A percentile compares a stretch with the other conserved stretches of the same genome.
Evolutionary conservation across 1,140 invertebrate genomes (phyloP).

Genomic region (Mercenaria mercenaria): DNA sequence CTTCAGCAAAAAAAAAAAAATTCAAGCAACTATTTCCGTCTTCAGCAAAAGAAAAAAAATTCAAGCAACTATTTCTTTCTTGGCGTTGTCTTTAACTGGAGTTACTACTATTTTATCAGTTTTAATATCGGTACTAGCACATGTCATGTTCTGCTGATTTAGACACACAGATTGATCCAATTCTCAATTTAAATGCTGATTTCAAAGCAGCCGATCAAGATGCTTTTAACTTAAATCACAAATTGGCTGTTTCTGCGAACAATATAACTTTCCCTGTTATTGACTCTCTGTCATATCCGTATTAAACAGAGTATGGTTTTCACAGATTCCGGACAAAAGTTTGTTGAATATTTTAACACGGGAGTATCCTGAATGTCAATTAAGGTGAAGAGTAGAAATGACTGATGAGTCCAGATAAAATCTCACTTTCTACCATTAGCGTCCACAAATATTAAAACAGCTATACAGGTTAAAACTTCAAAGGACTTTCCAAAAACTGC

Average conservation of each 20-base stretch:
- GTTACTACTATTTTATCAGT: background rate
- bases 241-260: background rate
- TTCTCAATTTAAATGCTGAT: background rate
- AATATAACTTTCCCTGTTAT: constrained; percentile 33
- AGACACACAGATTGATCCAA: background rate
- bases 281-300: constrained; percentile 15
- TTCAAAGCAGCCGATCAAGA: background rate
- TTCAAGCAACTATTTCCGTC: too few relatives aligned
- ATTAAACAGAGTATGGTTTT: constrained; percentile 15
- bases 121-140: constrained; percentile 7
- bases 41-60: background rate
- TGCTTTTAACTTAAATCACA: constrained; percentile 29
- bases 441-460: constrained; percentile 48
- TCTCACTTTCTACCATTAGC: constrained; percentile 65
- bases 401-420: constrained; percentile 59
- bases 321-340: constrained; percentile 46
- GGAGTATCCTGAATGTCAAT: constrained; percentile 53
- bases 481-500: constrained; percentile 39
- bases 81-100: background rate
- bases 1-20: background rate
- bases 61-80: background rate
- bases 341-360: constrained; percentile 54
- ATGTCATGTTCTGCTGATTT: constrained; percentile 8
- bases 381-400: constrained; percentile 54
- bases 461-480: constrained; percentile 55